Percentiles rank a stretch among this genome's conserved stretches.
Evolutionary conservation across 2,888 invertebrate species (phyloP).

Genomic region (Eupithecia dodoneata): DNA sequence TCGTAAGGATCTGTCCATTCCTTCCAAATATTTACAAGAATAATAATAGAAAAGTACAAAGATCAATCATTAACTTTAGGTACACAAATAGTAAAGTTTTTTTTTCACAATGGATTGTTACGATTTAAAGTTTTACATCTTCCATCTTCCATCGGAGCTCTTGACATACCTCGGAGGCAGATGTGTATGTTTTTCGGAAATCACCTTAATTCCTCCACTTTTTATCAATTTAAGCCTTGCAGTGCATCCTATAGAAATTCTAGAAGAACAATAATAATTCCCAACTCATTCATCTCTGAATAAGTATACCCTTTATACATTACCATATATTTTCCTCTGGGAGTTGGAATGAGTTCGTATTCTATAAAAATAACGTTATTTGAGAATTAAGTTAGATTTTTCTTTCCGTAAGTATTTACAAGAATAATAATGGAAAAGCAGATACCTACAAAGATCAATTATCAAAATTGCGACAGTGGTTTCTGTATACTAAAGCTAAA

Average conservation of each 20-base stretch:
- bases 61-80: too few relatives aligned
- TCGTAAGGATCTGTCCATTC: too few relatives aligned
- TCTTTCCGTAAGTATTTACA: too few relatives aligned
- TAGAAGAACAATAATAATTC: conserved; percentile 28
- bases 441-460: too few relatives aligned
- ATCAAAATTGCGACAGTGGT: too few relatives aligned
- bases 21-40: too few relatives aligned
- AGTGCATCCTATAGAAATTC: conserved; percentile 2
- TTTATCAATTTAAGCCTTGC: conserved; percentile 19
- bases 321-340: conserved; percentile 46
- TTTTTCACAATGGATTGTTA: too few relatives aligned
- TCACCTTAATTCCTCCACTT: conserved; percentile 4
- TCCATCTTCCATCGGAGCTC: neutral
- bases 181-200: conserved; percentile 14
- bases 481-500: too few relatives aligned
- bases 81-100: too few relatives aligned
- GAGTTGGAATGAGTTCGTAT: conserved; percentile 47
- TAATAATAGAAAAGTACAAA: too few relatives aligned
- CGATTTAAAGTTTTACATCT: neutral
- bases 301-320: conserved; percentile 52
- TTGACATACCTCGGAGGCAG: neutral
- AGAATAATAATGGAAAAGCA: neutral
- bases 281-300: conserved; percentile 15
- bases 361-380: conserved; percentile 28
- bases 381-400: neutral